Conservation (phyloP, 2,113 vertebrate genomes). For the Muntiacus reevesi region DNA sequence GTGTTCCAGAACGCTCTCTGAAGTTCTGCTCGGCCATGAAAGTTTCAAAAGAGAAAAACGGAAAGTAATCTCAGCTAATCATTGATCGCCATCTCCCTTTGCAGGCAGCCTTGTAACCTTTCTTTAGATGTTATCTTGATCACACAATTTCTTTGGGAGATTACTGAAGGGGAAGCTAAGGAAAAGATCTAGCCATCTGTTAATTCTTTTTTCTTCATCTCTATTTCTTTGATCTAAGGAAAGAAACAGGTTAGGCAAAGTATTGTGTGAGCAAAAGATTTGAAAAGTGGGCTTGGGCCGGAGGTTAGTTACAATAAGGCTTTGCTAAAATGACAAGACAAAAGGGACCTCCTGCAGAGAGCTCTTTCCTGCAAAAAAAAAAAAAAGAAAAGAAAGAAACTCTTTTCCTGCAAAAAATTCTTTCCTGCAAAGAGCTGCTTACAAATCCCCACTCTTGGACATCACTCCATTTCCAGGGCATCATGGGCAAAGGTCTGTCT, state of each 20-base stretch:
- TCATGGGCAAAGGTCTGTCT: not conserved
- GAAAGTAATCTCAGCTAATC: not conserved
- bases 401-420: not conserved
- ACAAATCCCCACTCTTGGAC: not conserved
- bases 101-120: not conserved
- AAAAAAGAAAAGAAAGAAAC: rapidly evolving
- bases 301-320: not conserved
- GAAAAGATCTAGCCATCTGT: not conserved
- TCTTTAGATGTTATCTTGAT: not conserved
- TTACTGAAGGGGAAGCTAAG: not conserved
- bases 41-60: not conserved
- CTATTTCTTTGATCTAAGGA: not conserved
- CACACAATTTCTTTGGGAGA: not conserved
- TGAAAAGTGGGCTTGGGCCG: not conserved
- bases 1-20: not conserved
- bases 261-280: not conserved
- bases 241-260: not conserved
- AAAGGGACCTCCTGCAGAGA: not conserved
- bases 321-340: not conserved
- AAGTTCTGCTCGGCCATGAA: not conserved
- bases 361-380: not conserved
- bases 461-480: not conserved
- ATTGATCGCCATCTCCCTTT: not conserved
- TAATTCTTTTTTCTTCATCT: not conserved
- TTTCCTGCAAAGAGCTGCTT: not conserved